Base-by-base conservation (phyloP, 37 sponge, comb jelly and placozoan genomes). In the Axinella damicornis region DNA sequence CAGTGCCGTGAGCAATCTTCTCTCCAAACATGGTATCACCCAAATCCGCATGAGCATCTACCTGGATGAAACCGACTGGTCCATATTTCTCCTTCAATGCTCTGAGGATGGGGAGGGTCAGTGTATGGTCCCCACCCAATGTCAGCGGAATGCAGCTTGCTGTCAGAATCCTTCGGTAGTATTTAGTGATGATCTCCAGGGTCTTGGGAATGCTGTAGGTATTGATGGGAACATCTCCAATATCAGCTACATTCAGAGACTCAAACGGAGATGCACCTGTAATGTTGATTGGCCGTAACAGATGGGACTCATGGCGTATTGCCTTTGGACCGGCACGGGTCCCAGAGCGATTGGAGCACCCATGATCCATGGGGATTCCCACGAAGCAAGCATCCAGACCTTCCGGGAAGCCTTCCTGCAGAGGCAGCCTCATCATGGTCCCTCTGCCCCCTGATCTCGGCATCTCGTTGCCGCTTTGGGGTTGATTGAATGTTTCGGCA, bases 111-210 rank as follows among this genome's bases (percentile, higher is more conserved):
- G 91, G 88, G 1, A 72, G 77, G 27, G 94, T 86, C 40, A 94
- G 35, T 11, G 88, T 71, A 74, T 94, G 94, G 57, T 94, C 94
- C n/a, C 94, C 94, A 2, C 94, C 94, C 68, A 87, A 18, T 1
- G 76, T 75, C 14, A 94, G 74, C 0, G 94, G 91, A 38, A 83
- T 74, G 57, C 83, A 83, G 53, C 73, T 71, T 24, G 62, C 75
- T 24, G 81, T 70, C 46, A 82, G 53, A 16, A 94, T 58, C 19
- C 79, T 73, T 27, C 46, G 20, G 74, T 82, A 86, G 55, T 60
- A 81, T 0, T 77, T 69, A 16, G 73, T 82, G 39, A 94, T 94
- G 64, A 62, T 63, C 30, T 86, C 80, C 32, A 78, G 30, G 14
- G 88, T 67, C 28, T 79, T 78, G 24, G 39, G 21, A 15, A 94